Conservation (phyloP, 2,113 vertebrate species). For the Synodontis membranacea region DNA sequence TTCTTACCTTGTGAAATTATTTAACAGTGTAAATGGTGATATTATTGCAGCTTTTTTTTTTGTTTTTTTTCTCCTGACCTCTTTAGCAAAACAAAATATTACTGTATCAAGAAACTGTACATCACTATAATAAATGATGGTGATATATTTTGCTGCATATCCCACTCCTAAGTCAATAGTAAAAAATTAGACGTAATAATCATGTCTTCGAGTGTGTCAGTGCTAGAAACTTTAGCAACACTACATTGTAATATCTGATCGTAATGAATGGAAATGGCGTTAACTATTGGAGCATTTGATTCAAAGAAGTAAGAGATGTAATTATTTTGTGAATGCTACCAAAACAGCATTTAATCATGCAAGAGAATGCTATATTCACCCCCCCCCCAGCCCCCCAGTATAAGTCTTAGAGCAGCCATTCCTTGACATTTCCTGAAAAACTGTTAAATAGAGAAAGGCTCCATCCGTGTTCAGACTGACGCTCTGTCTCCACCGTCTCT, state of each 20-base stretch:
- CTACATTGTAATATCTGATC: not conserved
- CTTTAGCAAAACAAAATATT: not conserved
- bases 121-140: not conserved
- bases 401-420: not conserved
- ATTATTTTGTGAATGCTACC: not conserved
- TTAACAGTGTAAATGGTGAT: not conserved
- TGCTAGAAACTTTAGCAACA: not conserved
- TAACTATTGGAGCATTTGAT: not conserved
- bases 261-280: not conserved
- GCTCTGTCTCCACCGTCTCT: conserved; percentile 11
- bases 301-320: not conserved
- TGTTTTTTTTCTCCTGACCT: too few species aligned
- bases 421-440: not conserved
- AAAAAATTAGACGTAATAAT: not conserved
- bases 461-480: conserved; percentile 16
- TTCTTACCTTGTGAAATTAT: not conserved
- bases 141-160: not conserved
- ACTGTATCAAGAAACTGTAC: not conserved
- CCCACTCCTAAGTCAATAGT: not conserved
- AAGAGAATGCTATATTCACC: not conserved
- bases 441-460: not conserved
- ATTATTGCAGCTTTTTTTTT: not conserved
- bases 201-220: not conserved
- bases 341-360: not conserved
- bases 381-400: too few species aligned